These are phyloP conservation scores for Chrysocyon brachyurus DNA, from an alignment of 2,797 vertebrate species.

Conservation along the genomic window DNA sequence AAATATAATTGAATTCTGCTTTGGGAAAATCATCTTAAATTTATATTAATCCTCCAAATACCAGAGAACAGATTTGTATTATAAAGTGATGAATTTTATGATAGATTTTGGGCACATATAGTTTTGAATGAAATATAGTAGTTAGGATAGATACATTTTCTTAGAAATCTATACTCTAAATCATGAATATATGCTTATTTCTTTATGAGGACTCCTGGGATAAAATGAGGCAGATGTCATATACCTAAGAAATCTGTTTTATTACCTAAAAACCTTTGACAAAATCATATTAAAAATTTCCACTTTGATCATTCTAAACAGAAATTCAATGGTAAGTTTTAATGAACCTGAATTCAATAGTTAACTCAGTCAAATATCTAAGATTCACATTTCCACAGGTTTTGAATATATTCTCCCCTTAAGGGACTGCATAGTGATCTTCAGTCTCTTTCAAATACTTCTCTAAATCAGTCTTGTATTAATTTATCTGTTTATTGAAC, in stretches of 20 bases:
- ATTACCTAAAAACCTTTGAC: background rate
- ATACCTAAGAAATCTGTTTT: background rate
- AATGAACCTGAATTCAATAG: background rate
- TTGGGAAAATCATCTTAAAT: background rate
- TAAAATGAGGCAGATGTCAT: background rate
- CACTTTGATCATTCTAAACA: background rate
- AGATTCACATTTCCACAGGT: background rate
- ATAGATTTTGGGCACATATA: background rate
- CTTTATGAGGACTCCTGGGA: background rate
- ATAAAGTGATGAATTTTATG: background rate
- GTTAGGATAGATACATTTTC: background rate
- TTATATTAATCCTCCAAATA: background rate
- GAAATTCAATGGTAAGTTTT: background rate
- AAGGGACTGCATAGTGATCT: background rate
- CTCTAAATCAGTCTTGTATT: background rate
- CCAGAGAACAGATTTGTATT: background rate
- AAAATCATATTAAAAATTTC: slow-evolving; percentile 21
- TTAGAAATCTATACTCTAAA: background rate
- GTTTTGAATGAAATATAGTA: slow-evolving; percentile 12
- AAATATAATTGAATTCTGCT: background rate
- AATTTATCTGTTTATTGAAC: background rate
- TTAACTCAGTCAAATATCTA: background rate
- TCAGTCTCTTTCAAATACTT: background rate
- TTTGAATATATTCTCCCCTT: background rate
- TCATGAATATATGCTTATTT: background rate